Percentiles rank a stretch among this genome's conserved stretches.
Evolutionary conservation across 2,888 invertebrate species (phyloP).

Genomic region (Calameuta pallipes): DNA sequence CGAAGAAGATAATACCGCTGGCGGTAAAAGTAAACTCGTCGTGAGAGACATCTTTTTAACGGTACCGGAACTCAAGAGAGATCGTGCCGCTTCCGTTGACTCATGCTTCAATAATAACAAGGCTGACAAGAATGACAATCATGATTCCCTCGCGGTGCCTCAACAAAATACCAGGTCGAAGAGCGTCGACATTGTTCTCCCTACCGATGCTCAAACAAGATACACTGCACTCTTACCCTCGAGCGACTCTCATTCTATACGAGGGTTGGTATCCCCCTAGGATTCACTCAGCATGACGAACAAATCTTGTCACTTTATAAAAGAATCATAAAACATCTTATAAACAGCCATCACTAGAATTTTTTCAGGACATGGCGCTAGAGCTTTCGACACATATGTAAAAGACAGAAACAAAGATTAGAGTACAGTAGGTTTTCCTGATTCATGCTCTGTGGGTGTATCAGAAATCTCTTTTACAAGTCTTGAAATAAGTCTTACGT

Average conservation of each 20-base stretch:
- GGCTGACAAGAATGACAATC: slow-evolving; percentile 77
- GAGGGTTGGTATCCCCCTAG: slow-evolving; percentile 64
- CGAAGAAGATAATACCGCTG: slow-evolving; percentile 17
- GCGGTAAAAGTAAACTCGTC: slow-evolving; percentile 52
- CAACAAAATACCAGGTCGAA: slow-evolving; percentile 79
- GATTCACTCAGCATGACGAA: neutral
- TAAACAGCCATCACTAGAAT: neutral
- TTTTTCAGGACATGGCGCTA: neutral
- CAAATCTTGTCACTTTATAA: neutral
- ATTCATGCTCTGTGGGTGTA: neutral
- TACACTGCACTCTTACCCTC: slow-evolving; percentile 78
- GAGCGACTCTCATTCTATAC: slow-evolving; percentile 52
- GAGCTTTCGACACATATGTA: neutral
- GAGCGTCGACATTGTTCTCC: slow-evolving; percentile 88
- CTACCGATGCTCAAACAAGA: slow-evolving; percentile 85
- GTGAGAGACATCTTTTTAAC: slow-evolving; percentile 82
- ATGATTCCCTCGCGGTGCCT: slow-evolving; percentile 78
- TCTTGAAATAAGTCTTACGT: neutral
- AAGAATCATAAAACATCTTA: neutral
- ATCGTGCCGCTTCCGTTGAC: slow-evolving; percentile 89
- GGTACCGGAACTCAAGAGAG: slow-evolving; percentile 85
- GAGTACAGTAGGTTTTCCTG: neutral
- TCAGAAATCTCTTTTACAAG: neutral
- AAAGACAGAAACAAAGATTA: neutral
- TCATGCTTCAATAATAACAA: slow-evolving; percentile 82